Conservation (phyloP, 2,113 vertebrate species). For the Syrrhaptes paradoxus region DNA sequence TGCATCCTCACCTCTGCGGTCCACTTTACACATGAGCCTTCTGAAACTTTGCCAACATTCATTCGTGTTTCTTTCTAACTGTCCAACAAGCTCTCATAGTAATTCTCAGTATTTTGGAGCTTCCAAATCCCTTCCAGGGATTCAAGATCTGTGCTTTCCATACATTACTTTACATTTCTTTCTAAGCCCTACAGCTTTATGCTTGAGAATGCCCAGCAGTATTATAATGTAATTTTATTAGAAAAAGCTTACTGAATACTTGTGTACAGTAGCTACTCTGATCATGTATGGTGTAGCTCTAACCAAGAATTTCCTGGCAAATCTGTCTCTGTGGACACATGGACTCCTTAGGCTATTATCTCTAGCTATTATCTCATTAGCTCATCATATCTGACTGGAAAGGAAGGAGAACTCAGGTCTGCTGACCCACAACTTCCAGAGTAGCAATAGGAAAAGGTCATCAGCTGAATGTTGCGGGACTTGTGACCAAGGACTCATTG, state of each 20-base stretch:
- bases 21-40: background rate
- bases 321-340: background rate
- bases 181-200: background rate
- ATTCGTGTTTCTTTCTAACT: background rate
- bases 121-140: background rate
- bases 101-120: background rate
- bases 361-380: background rate
- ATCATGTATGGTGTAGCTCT: background rate
- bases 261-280: background rate
- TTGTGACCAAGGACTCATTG: background rate
- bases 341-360: background rate
- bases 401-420: background rate
- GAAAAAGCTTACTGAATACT: background rate
- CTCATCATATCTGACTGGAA: rapidly evolving
- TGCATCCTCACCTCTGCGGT: background rate
- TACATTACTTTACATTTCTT: background rate
- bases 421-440: background rate
- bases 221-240: background rate
- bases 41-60: background rate
- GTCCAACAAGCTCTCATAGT: background rate
- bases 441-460: background rate
- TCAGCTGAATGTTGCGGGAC: background rate
- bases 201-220: background rate
- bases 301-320: background rate
- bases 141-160: background rate